Percentiles rank a stretch among this genome's conserved stretches.
Conservation (phyloP, 2,797 vertebrate species). For the Spondyliosoma cantharus region DNA sequence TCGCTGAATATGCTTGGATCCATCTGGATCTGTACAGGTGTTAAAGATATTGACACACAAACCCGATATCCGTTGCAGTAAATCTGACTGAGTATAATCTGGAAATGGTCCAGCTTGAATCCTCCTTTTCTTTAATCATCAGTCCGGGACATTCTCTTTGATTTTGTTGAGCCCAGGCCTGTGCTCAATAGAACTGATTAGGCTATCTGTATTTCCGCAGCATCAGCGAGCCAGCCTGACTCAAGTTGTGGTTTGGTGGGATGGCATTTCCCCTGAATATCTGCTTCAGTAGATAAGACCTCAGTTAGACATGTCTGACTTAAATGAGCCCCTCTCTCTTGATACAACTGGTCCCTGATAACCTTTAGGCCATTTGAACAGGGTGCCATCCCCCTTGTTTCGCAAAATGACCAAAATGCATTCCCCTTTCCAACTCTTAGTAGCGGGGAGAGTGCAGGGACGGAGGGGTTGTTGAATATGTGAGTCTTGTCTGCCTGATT, state of each 20-base stretch:
- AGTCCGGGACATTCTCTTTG: not conserved
- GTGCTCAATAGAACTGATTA: slow-evolving; percentile 6
- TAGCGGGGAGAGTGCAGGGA: too few relatives aligned
- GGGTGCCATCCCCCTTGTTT: too few relatives aligned
- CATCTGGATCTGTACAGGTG: not conserved
- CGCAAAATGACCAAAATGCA: too few relatives aligned
- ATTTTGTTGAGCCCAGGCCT: not conserved
- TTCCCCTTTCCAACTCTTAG: too few relatives aligned
- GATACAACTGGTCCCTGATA: not conserved
- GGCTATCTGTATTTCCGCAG: not conserved
- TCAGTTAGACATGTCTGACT: slow-evolving; percentile 1
- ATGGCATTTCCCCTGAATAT: slow-evolving; percentile 29
- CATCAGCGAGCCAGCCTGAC: slow-evolving; percentile 8
- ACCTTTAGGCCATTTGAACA: too few relatives aligned
- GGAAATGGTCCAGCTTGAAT: not conserved
- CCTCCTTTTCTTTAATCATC: slow-evolving; percentile 5
- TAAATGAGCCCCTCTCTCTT: not conserved
- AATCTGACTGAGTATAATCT: not conserved
- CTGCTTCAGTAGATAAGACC: slow-evolving; percentile 26
- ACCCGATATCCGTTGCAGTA: too few relatives aligned
- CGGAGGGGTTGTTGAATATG: too few relatives aligned
- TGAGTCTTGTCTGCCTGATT: too few relatives aligned
- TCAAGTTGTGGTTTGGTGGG: slow-evolving; percentile 26
- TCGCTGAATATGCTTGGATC: not conserved
- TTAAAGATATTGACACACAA: not conserved